Base-by-base conservation (phyloP, 1,140 invertebrate species). In the Dendrolimus punctatus region DNA sequence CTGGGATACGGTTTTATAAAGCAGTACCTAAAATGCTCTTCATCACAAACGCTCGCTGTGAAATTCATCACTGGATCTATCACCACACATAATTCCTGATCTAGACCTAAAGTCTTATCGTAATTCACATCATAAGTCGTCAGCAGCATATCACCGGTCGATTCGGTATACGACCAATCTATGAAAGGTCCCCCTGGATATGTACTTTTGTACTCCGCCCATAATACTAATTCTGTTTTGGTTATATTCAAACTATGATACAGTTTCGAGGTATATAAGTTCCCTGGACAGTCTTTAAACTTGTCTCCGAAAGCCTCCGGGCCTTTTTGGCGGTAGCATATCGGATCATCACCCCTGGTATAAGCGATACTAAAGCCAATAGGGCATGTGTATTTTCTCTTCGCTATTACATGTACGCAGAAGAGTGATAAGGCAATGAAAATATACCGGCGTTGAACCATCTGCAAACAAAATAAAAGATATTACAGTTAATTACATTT, bases 101-200 rank as follows among this genome's bases (percentile, higher is more conserved):
- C 64, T 41, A 78, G 44, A 46, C 69, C 61, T 48, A 71, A 43
- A 39, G 53, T 57, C n/a, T 62, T 64, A 49, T 74, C 60, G 9
- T 72, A 60, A 9, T 60, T 60, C 0, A 76, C 61, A n/a, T 72
- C 65, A 48, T 64, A 75, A 5, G 63, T 62, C 4, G 62, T 56
- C 23, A 64, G 50, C 8, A 78, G 46, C 7, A 68, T 42, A 9
- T 58, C 48, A 6, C 69, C 71, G 5, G 63, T 70, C 5, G 58
- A 58, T 38, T 68, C 71, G 7, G 71, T 76, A 8, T 71, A 72
- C 1, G 73, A 75, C 67, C 70, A 76, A 36, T 84, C 80, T 6
- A 86, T 61, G 44, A 85, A 86, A 1, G 78, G 73, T 7, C 85
- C 85, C 6, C 83, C 77, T 40, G 78, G 72, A 46, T 87, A 85